phyloP scores from a whole-genome alignment of 2,888 invertebrate species.

The Calliscelio sp. region DNA sequence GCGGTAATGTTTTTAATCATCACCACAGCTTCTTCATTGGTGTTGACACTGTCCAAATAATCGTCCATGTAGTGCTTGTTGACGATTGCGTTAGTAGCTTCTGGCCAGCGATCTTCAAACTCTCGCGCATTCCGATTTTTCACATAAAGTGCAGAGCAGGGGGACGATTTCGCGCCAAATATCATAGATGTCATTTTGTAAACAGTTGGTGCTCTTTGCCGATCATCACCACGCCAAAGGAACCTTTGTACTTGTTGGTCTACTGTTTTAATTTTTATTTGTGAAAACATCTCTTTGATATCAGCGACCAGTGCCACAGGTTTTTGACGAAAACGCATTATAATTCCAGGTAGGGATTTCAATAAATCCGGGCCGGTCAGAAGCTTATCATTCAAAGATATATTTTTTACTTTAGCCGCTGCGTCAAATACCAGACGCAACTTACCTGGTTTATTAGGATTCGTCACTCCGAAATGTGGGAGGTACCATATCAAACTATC shows the following conservation, averaged over 20 bases:
- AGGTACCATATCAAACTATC: neutral
- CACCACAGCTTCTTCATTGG: neutral
- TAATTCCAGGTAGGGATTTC: slow-evolving; percentile 19
- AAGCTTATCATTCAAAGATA: neutral
- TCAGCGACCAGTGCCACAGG: slow-evolving; percentile 72
- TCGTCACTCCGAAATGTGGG: neutral
- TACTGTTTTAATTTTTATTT: slow-evolving; percentile 75
- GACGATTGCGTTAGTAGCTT: neutral
- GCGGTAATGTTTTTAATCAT: neutral
- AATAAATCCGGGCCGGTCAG: neutral
- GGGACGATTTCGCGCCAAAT: slow-evolving; percentile 73
- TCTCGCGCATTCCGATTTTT: slow-evolving; percentile 74
- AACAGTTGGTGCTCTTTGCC: slow-evolving; percentile 67
- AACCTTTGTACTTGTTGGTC: slow-evolving; percentile 77
- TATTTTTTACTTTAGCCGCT: neutral
- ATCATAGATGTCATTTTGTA: slow-evolving; percentile 77
- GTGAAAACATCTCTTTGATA: slow-evolving; percentile 81
- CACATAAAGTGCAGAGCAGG: slow-evolving; percentile 70
- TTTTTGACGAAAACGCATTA: slow-evolving; percentile 75
- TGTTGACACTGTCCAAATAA: slow-evolving; percentile 42
- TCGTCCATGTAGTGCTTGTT: slow-evolving; percentile 69
- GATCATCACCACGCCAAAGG: slow-evolving; percentile 1
- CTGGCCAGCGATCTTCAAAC: neutral
- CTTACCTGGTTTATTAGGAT: neutral
- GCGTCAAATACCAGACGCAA: slow-evolving; percentile 5